Base-by-base conservation (phyloP, 2,888 invertebrate genomes). In the Chymomyza caudatula region DNA sequence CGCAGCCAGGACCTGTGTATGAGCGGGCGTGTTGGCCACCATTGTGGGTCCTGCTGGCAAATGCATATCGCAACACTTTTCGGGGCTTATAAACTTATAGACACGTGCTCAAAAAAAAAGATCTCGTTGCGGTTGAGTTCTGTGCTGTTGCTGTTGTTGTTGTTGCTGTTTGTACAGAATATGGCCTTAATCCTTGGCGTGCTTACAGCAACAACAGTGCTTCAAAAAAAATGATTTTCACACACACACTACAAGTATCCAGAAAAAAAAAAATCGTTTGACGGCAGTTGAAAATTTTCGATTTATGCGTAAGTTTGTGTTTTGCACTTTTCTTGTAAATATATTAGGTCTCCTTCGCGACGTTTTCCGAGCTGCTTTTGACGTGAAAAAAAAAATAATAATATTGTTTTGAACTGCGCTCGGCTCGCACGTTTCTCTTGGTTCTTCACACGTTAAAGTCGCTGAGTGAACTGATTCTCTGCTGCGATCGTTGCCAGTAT, bases 381-480 rank as follows among this genome's bases (percentile, higher is more conserved):
- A 15, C 25, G 22, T 53, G 13, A 13, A 20, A 53, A 19, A 22
- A 25, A 25, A 29, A 25, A 11, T 52, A 20, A 11, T 52, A 20
- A n/a, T 6, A 15, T 52, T 25, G 23, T 22, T 23, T 22, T 43
- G 29, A 51, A 43, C 47, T 42, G 17, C 52, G 52, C 42, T 20
- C 19, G 51, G 51, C 51, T 66, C 57, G 61, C 68, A 65, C 67
- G 60, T 60, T 51, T 53, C 43, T 47, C 58, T 19, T 17, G 73
- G 89, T 90, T 88, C 88, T 86, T 84, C 85, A 85, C 89, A 86
- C 89, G 87, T 82, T 89, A 88, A 90, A 88, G 90, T 90, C 90
- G 89, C 88, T 89, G 85, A 88, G 87, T 88, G 88, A 90, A 90
- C 90, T 90, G 90, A 88, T 87, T 89, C 87, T 87, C 88, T 83